These are phyloP conservation scores for Atherinomorus stipes DNA, from an alignment of 2,113 vertebrate genomes.

Conservation along the genomic window DNA sequence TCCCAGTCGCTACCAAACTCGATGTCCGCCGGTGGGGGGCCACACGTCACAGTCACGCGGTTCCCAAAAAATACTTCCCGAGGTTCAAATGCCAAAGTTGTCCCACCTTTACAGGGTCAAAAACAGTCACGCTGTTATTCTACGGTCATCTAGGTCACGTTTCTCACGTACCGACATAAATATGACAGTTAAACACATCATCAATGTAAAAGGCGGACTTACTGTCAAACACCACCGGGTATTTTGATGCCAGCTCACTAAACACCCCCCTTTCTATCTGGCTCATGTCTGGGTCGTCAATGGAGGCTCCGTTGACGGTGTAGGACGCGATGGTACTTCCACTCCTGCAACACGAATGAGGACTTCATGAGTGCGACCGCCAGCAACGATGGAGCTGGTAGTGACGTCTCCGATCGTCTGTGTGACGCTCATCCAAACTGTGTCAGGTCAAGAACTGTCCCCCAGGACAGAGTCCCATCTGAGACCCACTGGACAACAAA, in stretches of 20 bases:
- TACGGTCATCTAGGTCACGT: background rate
- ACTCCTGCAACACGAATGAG: conserved; percentile 18
- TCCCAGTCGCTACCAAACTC: background rate
- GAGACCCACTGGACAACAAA: too few species aligned
- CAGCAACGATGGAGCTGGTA: background rate
- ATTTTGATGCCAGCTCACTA: accelerated
- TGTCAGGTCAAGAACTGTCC: too few species aligned
- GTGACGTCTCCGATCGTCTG: too few species aligned
- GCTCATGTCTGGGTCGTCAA: accelerated
- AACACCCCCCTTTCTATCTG: background rate
- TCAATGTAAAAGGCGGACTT: conserved; percentile 6
- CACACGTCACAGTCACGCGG: background rate
- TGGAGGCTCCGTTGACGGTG: background rate
- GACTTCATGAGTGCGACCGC: background rate
- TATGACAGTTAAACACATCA: background rate
- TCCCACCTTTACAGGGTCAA: conserved; percentile 12
- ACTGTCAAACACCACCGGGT: conserved; percentile 9
- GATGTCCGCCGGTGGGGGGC: background rate
- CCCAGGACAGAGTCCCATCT: too few species aligned
- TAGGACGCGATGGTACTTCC: conserved; percentile 58
- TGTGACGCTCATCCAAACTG: too few species aligned
- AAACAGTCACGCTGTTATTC: background rate
- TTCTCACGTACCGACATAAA: background rate
- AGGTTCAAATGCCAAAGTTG: accelerated
- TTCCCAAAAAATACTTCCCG: background rate